Base-by-base conservation (phyloP, 2,113 vertebrate species). In the Thomomys bottae region DNA sequence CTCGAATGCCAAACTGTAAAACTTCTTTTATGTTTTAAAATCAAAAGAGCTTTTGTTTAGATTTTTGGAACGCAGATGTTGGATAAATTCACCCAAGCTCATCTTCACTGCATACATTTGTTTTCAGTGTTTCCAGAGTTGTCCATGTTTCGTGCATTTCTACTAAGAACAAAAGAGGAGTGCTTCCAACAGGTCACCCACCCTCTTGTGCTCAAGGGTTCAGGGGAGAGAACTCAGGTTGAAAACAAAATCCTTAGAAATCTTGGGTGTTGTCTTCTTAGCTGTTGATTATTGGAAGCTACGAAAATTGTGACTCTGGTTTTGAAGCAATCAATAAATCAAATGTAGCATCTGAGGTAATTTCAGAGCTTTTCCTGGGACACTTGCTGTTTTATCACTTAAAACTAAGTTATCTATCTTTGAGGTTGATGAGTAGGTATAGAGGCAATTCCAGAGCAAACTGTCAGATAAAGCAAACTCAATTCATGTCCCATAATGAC, bases 281-380 rank as follows among this genome's bases (percentile, higher is more conserved):
- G 82, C 72, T 88, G 82, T 24, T 5, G 3, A 78, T 97, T 82
- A 92, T 84, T 94, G 77, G 84, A 92, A 92, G 92, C 87, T 70
- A 80, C 21, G 84, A 95, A 97, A 97, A 94, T 77, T 0, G 11
- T 95, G 96, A 81, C 93, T 93, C 85, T 95, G 82, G 72, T 93
- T 91, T 97, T 89, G 93, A 96, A 97, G 92, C 95, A 95, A 97
- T 97, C 97, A 96, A 95, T 97, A 97, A 96, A 97, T 97, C 94
- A 97, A 96, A 96, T 93, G 89, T 83, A 97, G 84, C 93, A 95
- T 89, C 84, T 88, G 61, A 97, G 91, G 92, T 93, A 95, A 94
- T 95, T 94, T 92, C 87, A 94, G 90, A 95, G 84, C 5, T 15
- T 97, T 97, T 85, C 92, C 89, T 61, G 82, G 92, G 94, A 97